Evolutionary conservation across 92 coral and sea anemone species (phyloP).

Genomic region (Epizoanthus illoricatus): DNA sequence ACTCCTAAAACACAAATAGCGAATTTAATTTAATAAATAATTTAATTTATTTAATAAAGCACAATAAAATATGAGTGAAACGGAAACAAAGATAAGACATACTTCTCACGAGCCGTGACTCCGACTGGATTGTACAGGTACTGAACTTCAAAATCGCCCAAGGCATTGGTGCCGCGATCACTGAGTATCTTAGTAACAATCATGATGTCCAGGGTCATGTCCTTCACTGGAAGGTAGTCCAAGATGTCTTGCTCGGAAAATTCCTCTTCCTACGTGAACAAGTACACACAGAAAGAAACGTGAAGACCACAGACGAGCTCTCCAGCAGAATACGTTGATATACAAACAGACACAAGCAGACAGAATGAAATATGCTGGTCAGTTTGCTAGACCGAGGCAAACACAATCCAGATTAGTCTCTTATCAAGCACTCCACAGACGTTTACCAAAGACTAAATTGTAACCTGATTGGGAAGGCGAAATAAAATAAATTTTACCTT

Average conservation of each 20-base stretch:
- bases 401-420: not conserved
- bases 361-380: too few relatives aligned
- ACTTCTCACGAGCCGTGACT: constrained; percentile 79
- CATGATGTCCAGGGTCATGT: constrained; percentile 96
- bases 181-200: constrained; percentile 98
- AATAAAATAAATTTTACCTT: constrained; percentile 57
- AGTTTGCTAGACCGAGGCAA: too few relatives aligned
- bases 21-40: too few relatives aligned
- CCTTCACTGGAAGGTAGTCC: constrained; percentile 83
- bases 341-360: too few relatives aligned
- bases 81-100: constrained; percentile 11
- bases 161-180: constrained; percentile 95
- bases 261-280: constrained; percentile 54
- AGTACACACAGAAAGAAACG: not conserved
- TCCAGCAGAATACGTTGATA: too few relatives aligned
- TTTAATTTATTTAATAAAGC: not conserved
- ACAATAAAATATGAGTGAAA: not conserved
- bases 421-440: not conserved
- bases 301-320: too few relatives aligned
- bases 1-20: too few relatives aligned
- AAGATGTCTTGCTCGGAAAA: constrained; percentile 82
- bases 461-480: not conserved
- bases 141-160: constrained; percentile 97
- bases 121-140: constrained; percentile 94
- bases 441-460: not conserved